Base-by-base conservation (phyloP, 2,797 vertebrate genomes). In the Lagodon rhomboides region DNA sequence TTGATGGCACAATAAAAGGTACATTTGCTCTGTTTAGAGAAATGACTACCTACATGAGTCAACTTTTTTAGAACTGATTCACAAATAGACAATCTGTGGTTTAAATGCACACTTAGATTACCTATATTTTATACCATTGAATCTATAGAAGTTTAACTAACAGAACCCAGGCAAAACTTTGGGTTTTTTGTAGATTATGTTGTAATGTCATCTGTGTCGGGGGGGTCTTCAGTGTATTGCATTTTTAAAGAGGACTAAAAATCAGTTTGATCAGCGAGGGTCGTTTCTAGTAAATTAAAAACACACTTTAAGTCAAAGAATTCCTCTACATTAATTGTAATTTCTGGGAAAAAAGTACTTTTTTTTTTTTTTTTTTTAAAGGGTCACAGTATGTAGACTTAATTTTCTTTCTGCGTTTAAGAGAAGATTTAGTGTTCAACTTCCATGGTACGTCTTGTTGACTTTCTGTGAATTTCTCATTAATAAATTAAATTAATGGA, bases 21-120 rank as follows among this genome's bases (percentile, higher is more conserved):
- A 96, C 96, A 97, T 97, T 97, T 97, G 96, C 97, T 98, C 97
- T 96, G 95, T 97, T 97, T 96, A 83, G 95, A 97, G 97, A 96
- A 97, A 97, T 97, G 96, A 96, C 96, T 97, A 98, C 97, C 97
- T 97, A 97, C 96, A 97, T 96, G 96, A 97, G 97, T 98, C 97
- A 97, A 97, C 97, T 99, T 98, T 99, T 98, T 97, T 97, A 98
- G 97, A 98, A 98, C 97, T 98, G 97, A 99, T 97, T 99, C 97
- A 98, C 98, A 98, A 97, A 97, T 98, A 99, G 98, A 99, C 98
- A 99, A 99, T 99, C 98, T 97, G 97, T 99, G 97, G 97, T 98
- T 98, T 97, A 98, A 98, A 98, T 98, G 98, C 98, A 98, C 98
- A 99, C 93, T 98, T 97, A 98, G 98, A 99, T 98, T 95, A 98